Evolutionary conservation across 2,113 vertebrate genomes (phyloP).

Genomic region (Callopanchax toddi): DNA sequence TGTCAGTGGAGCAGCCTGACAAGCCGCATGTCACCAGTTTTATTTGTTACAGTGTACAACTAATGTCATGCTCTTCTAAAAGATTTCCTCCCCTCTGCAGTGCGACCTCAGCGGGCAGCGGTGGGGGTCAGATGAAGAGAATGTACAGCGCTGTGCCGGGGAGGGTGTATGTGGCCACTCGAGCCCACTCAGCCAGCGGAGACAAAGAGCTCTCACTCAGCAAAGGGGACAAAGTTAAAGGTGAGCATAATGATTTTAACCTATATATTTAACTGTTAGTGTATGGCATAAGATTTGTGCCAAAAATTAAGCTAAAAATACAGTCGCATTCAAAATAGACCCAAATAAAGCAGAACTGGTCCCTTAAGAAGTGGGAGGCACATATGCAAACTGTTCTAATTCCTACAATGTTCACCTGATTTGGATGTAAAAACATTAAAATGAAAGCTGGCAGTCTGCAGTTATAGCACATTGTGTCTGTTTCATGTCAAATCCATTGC

Average conservation of each 20-base stretch:
- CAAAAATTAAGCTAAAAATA: no score
- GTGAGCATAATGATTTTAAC: slow-evolving; percentile 60
- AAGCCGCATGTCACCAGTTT: slow-evolving; percentile 33
- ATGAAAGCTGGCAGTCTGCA: no score
- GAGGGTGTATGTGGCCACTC: slow-evolving; percentile 87
- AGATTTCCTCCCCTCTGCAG: slow-evolving; percentile 34
- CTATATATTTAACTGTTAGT: no score
- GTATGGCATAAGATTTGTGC: no score
- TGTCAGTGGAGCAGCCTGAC: slow-evolving; percentile 33
- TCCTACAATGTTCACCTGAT: no score
- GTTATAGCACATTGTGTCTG: no score
- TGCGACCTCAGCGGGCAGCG: slow-evolving; percentile 49
- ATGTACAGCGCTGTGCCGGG: slow-evolving; percentile 92
- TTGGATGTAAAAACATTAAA: no score
- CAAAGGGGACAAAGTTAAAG: slow-evolving; percentile 94
- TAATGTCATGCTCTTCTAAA: slow-evolving; percentile 32
- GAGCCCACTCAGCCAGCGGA: slow-evolving; percentile 85
- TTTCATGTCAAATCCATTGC: no score
- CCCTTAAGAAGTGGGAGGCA: no score
- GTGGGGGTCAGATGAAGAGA: slow-evolving; percentile 80
- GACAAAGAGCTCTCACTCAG: slow-evolving; percentile 89
- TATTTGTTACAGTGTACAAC: slow-evolving; percentile 37
- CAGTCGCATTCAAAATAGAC: no score
- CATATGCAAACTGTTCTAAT: no score
- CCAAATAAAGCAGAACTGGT: no score